Conservation (phyloP, 2,888 invertebrate genomes). For the Drosophila dives region DNA sequence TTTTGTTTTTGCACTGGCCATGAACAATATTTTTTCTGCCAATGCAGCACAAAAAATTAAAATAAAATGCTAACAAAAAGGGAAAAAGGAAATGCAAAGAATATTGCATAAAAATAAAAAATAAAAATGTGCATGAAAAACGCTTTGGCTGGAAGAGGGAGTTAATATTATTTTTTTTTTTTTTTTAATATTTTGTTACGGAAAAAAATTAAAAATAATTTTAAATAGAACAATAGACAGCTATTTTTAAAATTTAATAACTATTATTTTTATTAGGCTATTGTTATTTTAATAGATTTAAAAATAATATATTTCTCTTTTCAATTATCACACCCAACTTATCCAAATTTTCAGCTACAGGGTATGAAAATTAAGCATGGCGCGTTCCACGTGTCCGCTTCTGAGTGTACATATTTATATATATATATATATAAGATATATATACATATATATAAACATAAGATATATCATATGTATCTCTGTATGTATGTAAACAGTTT, state of each 20-base stretch:
- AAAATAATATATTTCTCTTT: not conserved
- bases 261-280: not conserved
- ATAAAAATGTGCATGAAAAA: slow-evolving; percentile 2
- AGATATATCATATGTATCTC: not conserved
- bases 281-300: too few species aligned
- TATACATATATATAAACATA: not conserved
- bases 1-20: slow-evolving; percentile 17
- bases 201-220: not conserved
- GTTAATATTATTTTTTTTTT: not conserved
- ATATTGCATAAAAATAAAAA: slow-evolving; percentile 14
- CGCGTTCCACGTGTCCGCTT: slow-evolving; percentile 47
- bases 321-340: not conserved
- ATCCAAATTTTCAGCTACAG: not conserved
- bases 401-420: slow-evolving; percentile 1
- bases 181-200: not conserved
- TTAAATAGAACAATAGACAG: not conserved
- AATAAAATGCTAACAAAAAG: slow-evolving; percentile 30
- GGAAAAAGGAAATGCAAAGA: slow-evolving; percentile 14
- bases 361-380: slow-evolving; percentile 26
- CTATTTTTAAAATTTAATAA: not conserved
- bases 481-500: slow-evolving; percentile 36
- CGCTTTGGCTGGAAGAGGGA: not conserved
- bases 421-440: not conserved
- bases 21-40: slow-evolving; percentile 59
- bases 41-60: slow-evolving; percentile 59